Conservation (phyloP, 2,888 invertebrate species). For the Nipponacmea schrenckii region DNA sequence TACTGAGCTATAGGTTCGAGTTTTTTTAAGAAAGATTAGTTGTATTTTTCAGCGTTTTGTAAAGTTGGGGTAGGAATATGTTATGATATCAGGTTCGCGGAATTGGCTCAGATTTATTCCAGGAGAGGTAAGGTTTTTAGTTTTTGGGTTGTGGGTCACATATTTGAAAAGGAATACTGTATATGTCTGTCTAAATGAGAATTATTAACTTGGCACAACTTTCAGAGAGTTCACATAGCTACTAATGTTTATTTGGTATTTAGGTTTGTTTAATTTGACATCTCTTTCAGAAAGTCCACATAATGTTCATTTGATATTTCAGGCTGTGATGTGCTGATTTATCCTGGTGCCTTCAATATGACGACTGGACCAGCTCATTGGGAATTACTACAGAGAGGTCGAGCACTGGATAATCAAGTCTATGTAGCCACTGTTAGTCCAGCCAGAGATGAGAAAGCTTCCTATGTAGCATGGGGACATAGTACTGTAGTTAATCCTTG, state of each 20-base stretch:
- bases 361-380: constrained; percentile 95
- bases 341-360: constrained; percentile 96
- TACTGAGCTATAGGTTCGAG: no score
- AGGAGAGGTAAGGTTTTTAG: constrained; percentile 68
- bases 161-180: no score
- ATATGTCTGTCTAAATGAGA: no score
- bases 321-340: constrained; percentile 88
- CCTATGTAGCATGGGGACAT: constrained; percentile 91
- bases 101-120: constrained; percentile 74
- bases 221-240: no score
- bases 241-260: no score
- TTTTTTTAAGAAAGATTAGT: no score
- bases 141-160: no score
- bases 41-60: constrained; percentile 69
- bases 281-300: no score
- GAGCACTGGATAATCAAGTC: constrained; percentile 89
- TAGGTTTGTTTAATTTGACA: no score
- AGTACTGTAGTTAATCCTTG: constrained; percentile 86
- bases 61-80: constrained; percentile 93
- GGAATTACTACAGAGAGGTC: constrained; percentile 82
- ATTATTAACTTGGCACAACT: no score
- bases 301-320: constrained; percentile 12
- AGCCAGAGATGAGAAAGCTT: constrained; percentile 78
- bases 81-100: constrained; percentile 92
- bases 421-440: constrained; percentile 88